A percentile compares a stretch with the other conserved stretches of the same genome.
These are phyloP conservation scores for Antrozous pallidus DNA, from an alignment of 2,797 vertebrate genomes.

Conservation along the genomic window DNA sequence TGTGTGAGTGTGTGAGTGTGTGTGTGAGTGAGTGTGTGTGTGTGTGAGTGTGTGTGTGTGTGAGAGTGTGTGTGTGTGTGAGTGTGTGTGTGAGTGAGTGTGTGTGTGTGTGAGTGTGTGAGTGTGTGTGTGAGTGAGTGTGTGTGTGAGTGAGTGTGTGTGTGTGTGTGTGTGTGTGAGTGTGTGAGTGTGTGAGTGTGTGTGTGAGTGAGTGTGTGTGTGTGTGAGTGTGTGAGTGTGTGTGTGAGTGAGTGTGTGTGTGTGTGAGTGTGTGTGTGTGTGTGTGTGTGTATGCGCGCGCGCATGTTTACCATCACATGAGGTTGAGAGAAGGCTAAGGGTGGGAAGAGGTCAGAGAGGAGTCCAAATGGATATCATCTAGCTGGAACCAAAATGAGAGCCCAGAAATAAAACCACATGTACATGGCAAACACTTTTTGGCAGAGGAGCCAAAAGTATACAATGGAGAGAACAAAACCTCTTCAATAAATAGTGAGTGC, in stretches of 20 bases:
- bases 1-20: not conserved
- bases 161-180: not conserved
- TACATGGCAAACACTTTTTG: not conserved
- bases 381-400: not conserved
- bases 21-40: not conserved
- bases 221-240: not conserved
- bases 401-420: not conserved
- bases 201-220: not conserved
- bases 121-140: not conserved
- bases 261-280: not conserved
- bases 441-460: not conserved
- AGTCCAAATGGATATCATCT: not conserved
- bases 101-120: not conserved
- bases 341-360: not conserved
- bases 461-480: not conserved
- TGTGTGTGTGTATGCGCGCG: not conserved
- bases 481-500: not conserved
- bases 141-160: not conserved
- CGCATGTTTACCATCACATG: not conserved
- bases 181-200: not conserved
- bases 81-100: not conserved
- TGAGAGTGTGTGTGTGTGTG: not conserved
- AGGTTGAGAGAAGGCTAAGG: not conserved
- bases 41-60: not conserved
- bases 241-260: not conserved